Evolutionary conservation across 2,797 vertebrate genomes (phyloP).

Genomic region (Florisuga fusca): DNA sequence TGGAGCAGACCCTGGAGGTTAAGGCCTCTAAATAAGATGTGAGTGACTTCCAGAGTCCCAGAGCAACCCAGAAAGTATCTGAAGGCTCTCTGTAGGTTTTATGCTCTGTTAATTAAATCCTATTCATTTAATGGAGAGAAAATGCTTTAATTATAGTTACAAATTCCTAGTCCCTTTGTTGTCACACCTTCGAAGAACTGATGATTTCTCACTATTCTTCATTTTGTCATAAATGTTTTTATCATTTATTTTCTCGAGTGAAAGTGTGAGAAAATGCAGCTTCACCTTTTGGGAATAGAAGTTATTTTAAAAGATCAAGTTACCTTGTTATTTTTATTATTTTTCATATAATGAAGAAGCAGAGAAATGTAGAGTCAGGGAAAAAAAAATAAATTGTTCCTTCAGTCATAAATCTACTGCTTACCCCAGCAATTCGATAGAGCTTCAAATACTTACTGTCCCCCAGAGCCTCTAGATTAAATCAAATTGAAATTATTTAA

Average conservation of each 20-base stretch:
- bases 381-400: not conserved
- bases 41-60: conserved; percentile 10
- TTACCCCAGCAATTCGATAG: not conserved
- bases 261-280: not conserved
- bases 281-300: not conserved
- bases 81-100: not conserved
- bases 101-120: not conserved
- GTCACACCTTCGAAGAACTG: not conserved
- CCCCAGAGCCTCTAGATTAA: not conserved
- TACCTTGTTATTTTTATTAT: not conserved
- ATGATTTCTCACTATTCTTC: conserved; percentile 15
- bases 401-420: not conserved
- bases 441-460: not conserved
- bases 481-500: not conserved
- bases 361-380: not conserved
- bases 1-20: not conserved
- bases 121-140: not conserved
- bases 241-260: not conserved
- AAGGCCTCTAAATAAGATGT: not conserved
- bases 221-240: conserved; percentile 29
- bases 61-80: not conserved
- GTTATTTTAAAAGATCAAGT: conserved; percentile 18
- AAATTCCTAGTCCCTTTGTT: not conserved
- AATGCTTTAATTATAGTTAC: not conserved
- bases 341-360: not conserved